These are phyloP conservation scores for Orchestes rusci DNA, from an alignment of 2,888 invertebrate genomes.

Conservation along the genomic window DNA sequence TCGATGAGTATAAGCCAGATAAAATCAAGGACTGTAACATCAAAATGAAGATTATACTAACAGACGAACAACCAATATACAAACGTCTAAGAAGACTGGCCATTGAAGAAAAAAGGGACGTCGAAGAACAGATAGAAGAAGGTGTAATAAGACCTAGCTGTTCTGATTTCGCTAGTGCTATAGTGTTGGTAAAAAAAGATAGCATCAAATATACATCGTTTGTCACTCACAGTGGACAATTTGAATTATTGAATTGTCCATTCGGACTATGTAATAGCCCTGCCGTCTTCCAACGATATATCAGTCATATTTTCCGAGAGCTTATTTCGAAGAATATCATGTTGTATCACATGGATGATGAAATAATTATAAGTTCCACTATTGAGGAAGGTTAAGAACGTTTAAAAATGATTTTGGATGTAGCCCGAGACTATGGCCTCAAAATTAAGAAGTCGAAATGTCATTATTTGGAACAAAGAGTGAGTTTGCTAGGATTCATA, in stretches of 20 bases:
- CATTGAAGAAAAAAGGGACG: conserved; percentile 20
- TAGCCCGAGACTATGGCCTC: conserved; percentile 33
- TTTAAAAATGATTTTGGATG: conserved; percentile 29
- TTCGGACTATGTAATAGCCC: too few relatives aligned
- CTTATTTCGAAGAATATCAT: conserved; percentile 8
- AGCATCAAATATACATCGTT: too few relatives aligned
- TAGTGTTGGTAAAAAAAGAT: too few relatives aligned
- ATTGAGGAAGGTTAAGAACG: conserved; percentile 29
- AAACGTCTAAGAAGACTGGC: conserved; percentile 23
- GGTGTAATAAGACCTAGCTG: conserved; percentile 26
- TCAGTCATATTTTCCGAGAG: too few relatives aligned
- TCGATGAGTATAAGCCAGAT: too few relatives aligned
- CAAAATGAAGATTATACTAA: too few relatives aligned
- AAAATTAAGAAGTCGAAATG: conserved; percentile 27
- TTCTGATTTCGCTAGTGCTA: too few relatives aligned
- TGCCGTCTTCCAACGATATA: too few relatives aligned
- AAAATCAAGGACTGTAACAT: too few relatives aligned
- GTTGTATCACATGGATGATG: conserved; percentile 30
- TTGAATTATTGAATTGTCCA: too few relatives aligned
- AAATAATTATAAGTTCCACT: conserved; percentile 24
- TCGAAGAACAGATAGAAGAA: conserved; percentile 21
- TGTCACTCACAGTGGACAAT: too few relatives aligned
- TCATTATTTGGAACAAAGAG: conserved; percentile 31
- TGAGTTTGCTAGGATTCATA: conserved; percentile 26
- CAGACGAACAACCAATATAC: conserved; percentile 22